Evolutionary conservation across 1,140 invertebrate species (phyloP).

Genomic region (Meloidogyne floridensis): DNA sequence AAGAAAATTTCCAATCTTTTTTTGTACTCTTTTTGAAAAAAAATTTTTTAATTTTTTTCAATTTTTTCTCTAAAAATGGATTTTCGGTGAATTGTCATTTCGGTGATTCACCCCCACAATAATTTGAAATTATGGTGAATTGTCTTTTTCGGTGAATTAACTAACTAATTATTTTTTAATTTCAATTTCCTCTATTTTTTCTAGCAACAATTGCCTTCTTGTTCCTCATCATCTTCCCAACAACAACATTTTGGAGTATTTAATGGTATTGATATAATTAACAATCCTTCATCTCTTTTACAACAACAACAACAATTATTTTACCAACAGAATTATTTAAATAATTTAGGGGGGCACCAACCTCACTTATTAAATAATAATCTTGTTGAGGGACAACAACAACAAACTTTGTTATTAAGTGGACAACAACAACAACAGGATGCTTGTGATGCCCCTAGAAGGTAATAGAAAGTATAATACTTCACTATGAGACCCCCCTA

Average conservation of each 20-base stretch:
- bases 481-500: too few relatives aligned
- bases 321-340: not conserved
- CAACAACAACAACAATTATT: slow-evolving; percentile 3
- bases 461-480: not conserved
- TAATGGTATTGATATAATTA: slow-evolving; percentile 10
- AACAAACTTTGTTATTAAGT: not conserved
- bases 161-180: too few relatives aligned
- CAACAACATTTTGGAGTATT: not conserved
- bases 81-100: too few relatives aligned
- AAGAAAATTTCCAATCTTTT: too few relatives aligned
- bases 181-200: too few relatives aligned
- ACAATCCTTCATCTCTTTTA: not conserved
- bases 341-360: not conserved
- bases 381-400: not conserved
- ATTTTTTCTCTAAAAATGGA: too few relatives aligned
- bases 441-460: not conserved
- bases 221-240: not conserved
- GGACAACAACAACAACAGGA: not conserved
- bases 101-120: too few relatives aligned
- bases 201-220: not conserved
- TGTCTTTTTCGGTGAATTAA: too few relatives aligned
- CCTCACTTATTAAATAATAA: too few relatives aligned
- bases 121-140: too few relatives aligned
- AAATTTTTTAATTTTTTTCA: too few relatives aligned
- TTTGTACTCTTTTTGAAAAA: too few relatives aligned